Evolutionary conservation across 2,113 vertebrate genomes (phyloP).

Genomic region (Sceloporus tristichus): DNA sequence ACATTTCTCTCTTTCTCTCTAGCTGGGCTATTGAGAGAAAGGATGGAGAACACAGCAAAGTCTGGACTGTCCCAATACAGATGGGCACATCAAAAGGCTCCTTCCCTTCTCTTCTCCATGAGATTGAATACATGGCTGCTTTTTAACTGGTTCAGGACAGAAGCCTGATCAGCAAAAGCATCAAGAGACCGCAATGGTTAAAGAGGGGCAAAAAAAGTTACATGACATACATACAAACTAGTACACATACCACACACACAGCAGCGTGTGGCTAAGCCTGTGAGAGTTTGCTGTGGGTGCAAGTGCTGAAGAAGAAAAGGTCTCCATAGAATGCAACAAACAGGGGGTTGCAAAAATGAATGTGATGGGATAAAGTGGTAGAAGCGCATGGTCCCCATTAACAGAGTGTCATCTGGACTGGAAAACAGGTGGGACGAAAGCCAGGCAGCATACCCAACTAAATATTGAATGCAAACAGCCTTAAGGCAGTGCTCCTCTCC

Average conservation of each 20-base stretch:
- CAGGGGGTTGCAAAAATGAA: neutral
- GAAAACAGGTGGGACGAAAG: conserved; percentile 17
- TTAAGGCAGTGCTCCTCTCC: neutral
- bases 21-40: neutral
- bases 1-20: neutral
- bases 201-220: neutral
- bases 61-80: neutral
- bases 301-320: neutral
- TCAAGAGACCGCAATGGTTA: neutral
- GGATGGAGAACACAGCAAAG: neutral
- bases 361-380: neutral
- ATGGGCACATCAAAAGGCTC: neutral
- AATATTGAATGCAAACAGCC: neutral
- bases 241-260: neutral
- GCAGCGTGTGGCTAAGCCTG: neutral
- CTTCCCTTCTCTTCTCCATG: neutral
- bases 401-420: neutral
- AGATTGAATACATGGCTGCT: neutral
- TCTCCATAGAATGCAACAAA: neutral
- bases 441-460: neutral
- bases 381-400: conserved; percentile 38
- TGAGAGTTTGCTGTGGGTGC: neutral
- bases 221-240: too few relatives aligned
- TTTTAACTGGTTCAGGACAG: conserved; percentile 16
- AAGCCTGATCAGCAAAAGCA: conserved; percentile 14